Percentiles rank a stretch among this genome's conserved stretches.
These are phyloP conservation scores for Liposcelis brunnea DNA, from an alignment of 2,888 invertebrate genomes.

Conservation along the genomic window DNA sequence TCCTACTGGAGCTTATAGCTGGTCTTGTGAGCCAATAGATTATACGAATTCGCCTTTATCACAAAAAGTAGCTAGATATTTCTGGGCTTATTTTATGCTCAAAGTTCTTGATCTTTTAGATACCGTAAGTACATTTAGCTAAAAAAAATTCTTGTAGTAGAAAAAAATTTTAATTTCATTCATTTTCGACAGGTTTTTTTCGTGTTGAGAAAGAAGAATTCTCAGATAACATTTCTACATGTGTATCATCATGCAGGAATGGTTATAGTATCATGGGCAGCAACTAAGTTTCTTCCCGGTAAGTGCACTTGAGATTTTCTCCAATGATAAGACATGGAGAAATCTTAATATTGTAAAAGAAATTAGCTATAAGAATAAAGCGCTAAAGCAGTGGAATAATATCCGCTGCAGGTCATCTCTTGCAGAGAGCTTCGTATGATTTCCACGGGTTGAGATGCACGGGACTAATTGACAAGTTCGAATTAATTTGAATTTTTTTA, in stretches of 20 bases:
- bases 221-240: constrained; percentile 74
- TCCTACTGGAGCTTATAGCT: neutral
- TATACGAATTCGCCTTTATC: neutral
- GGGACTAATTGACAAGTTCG: no score
- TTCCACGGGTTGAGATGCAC: no score
- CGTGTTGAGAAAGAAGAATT: constrained; percentile 74
- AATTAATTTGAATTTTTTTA: no score
- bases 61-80: constrained; percentile 19
- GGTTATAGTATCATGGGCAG: constrained; percentile 64
- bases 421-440: no score
- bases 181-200: constrained; percentile 44
- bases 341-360: no score
- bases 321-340: neutral
- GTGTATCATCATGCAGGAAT: constrained; percentile 76
- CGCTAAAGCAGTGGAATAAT: no score
- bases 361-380: no score
- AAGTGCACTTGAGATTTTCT: constrained; percentile 14
- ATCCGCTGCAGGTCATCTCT: no score
- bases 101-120: constrained; percentile 62
- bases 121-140: constrained; percentile 30
- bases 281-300: constrained; percentile 61
- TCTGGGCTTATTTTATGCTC: constrained; percentile 66
- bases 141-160: neutral
- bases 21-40: constrained; percentile 2
- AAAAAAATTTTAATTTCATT: neutral